Base-by-base conservation (phyloP, 2,797 vertebrate genomes). In the Eulemur mongoz region DNA sequence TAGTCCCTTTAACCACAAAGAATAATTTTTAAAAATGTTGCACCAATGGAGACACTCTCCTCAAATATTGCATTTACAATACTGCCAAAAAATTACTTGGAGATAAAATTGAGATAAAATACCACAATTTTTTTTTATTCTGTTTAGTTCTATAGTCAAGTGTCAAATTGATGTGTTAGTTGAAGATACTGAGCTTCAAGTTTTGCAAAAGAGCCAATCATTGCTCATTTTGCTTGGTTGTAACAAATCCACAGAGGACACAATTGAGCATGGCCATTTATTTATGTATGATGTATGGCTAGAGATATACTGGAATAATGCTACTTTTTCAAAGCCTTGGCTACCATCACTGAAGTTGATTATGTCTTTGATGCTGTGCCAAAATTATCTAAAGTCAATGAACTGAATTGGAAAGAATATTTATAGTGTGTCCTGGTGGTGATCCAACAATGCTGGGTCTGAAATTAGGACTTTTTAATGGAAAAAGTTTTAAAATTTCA, bases 1-100 rank as follows among this genome's bases (percentile, higher is more conserved):
- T 81, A 91, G 38, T 38, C 40, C 65, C 73, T 85, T 80, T 93
- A 94, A 76, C 59, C 15, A 94, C 38, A 96, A 95, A 87, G 27
- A 69, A 54, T 87, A 82, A 81, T 61, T 85, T 86, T 54, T 30
- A 3, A 40, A 87, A 87, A 75, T 80, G 13, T 70, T 80, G 20
- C 25, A 14, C 67, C 67, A 93, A n/a, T 89, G 82, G 82, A 94
- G 85, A 89, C 8, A 45, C 32, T 89, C 30, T 94, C 35, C 75
- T 84, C 52, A 94, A 63, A 38, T 35, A 67, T 63, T 50, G 25
- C 40, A 87, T 88, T 95, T 92, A 70, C 43, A 72, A 89, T 69
- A 45, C 25, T 86, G 80, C 84, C 87, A 89, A 73, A 59, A 78
- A 89, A 61, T 81, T 89, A 86, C 45, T 85, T 86, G 69, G 67